Evolutionary conservation across 2,113 vertebrate genomes (phyloP).

Genomic region (Ailurus styani): DNA sequence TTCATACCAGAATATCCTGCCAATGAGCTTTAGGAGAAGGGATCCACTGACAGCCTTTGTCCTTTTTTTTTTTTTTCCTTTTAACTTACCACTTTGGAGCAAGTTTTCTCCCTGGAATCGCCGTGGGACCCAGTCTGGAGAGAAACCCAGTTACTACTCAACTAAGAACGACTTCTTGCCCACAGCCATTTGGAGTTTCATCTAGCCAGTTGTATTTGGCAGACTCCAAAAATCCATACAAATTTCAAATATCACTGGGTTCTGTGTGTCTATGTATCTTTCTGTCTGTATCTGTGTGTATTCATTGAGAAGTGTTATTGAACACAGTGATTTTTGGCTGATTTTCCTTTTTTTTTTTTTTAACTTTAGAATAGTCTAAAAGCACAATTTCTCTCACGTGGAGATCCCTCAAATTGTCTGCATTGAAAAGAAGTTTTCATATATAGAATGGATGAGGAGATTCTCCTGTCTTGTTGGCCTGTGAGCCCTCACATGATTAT

Average conservation of each 20-base stretch:
- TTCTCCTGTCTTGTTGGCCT: neutral
- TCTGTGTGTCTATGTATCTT: neutral
- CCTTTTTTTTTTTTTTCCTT: neutral
- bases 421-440: neutral
- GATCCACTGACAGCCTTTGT: neutral
- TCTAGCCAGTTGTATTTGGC: neutral
- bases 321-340: neutral
- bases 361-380: neutral
- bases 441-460: neutral
- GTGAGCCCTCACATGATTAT: neutral
- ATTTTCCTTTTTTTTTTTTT: neutral
- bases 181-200: neutral
- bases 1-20: neutral
- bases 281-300: neutral
- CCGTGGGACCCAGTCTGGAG: neutral
- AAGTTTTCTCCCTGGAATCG: neutral
- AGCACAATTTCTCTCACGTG: neutral
- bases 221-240: neutral
- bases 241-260: neutral
- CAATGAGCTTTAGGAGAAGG: neutral
- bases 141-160: neutral
- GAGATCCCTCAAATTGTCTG: neutral
- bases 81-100: neutral
- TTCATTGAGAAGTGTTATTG: neutral
- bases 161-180: fast-evolving